Base-by-base conservation (phyloP, 2,888 invertebrate genomes). In the Polietes domitor region DNA sequence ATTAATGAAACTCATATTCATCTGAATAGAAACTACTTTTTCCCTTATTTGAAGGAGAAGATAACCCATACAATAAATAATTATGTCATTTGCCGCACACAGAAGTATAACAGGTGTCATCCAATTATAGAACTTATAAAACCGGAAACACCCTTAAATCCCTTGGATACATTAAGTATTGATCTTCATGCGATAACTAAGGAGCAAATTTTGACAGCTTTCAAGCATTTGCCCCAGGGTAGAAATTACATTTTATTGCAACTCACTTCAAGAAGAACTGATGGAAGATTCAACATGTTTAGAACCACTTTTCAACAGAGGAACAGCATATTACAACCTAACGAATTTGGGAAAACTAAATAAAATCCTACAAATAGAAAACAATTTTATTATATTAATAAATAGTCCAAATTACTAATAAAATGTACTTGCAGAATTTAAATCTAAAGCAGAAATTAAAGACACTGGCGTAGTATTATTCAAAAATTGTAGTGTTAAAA, bases 101-200 rank as follows among this genome's bases (percentile, higher is more conserved):
- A 77, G 2, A 86, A 86, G 61, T 86, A 86, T 28, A 83, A 86
- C 21, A 75, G 79, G 43, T 41, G 78, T 19, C 79, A 72, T 37
- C 80, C 58, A 37, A 70, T 41, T 41, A 32, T 9, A 32, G 9
- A 32, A 32, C 17, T 53, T 3, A 41, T 37, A 17, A 32, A 53
- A 53, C 55, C 58, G 28, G 73, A 73, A 73, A 73, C 32, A 7
- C 53, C 73, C 32, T 17, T 17, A 28, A 73, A 73, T 7, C 71
- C 71, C 15, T 28, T 63, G 7, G 63, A 63, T 32, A 63, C 28
- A 17, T 5, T 55, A 6, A 55, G 32, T 17, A 53, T 76, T 9
- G 76, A 76, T 41, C 47, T 76, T 17, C 65, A 76, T 17, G 65
- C 43, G 4, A 65, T 76, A 24, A 76, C 65, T 50, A 19, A 70